Conservation (phyloP, 1,140 invertebrate genomes). For the Drosophila ficusphila region DNA sequence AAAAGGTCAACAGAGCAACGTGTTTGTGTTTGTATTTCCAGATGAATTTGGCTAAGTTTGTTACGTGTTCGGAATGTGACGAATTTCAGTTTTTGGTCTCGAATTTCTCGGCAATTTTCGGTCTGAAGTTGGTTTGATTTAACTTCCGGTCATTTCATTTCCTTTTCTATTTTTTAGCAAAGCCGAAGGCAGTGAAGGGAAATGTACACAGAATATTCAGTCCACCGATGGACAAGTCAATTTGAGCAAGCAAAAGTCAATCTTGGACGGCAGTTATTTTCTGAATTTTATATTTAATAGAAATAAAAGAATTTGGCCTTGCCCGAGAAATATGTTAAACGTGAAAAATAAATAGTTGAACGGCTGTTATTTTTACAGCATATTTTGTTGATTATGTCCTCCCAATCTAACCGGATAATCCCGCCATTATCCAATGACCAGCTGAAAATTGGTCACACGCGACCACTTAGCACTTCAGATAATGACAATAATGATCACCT, state of each 20-base stretch:
- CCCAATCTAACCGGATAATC: neutral
- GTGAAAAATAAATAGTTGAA: too few species aligned
- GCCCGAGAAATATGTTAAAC: neutral
- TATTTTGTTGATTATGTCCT: neutral
- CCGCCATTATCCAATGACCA: conserved; percentile 18
- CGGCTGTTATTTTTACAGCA: neutral
- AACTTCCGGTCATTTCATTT: conserved; percentile 80
- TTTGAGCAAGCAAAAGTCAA: conserved; percentile 2
- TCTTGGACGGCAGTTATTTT: neutral
- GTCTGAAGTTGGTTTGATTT: conserved; percentile 74
- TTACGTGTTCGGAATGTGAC: conserved; percentile 35
- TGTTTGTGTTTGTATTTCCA: conserved; percentile 35
- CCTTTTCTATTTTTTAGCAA: conserved; percentile 39
- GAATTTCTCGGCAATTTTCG: conserved; percentile 33
- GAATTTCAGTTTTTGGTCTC: conserved; percentile 10
- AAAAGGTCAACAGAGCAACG: conserved; percentile 48
- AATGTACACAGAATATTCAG: conserved; percentile 23
- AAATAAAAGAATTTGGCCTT: too few species aligned
- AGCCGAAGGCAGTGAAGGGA: conserved; percentile 2
- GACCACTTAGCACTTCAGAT: conserved; percentile 75
- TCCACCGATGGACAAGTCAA: conserved; percentile 19
- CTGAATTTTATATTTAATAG: neutral
- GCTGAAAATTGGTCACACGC: conserved; percentile 78
- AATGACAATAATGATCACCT: conserved; percentile 39
- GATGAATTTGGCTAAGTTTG: conserved; percentile 52